Evolutionary conservation across 2,888 invertebrate species (phyloP), one percentile per base, ranked within the genome.

Genomic region (Boloria euphrosyne): DNA sequence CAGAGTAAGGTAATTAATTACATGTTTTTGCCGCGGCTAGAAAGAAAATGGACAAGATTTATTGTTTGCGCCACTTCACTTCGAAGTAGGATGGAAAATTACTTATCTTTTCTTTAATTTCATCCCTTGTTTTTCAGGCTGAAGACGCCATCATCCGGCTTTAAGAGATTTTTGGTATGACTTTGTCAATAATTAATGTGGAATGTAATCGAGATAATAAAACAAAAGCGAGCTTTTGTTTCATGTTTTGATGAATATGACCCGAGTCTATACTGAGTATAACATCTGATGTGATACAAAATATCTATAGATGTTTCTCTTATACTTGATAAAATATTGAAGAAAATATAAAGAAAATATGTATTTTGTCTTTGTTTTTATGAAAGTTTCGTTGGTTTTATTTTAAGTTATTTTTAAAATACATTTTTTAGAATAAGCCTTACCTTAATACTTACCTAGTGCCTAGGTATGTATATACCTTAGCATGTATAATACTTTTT

Each of bases 1-100:
- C 76, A 78, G 78, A 81, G 81, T 80, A 78, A 78, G 83, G 87
- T 86, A 88, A 89, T 88, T 89, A 89, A 89, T 89, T 85, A 86
- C 87, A 82, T 81, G 85, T 88, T 88, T 89, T 89, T 88, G 87
- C 84, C 85, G 80, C 78, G 84, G 83, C 67, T 65, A 66, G 68
- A 62, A 72, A 71, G 72, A 71, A 72, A 87, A 83, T 81, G 78
- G 81, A 76, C 78, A 86, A 89, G 89, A 90, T 90, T 90, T 89
- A 90, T 89, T 79, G 83, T 85, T 81, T 76, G 81, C 81, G 81
- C 80, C 83, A 77, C 75, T 76, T 84, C 83, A 84, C 84, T 84
- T 74, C 81, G 77, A 78, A 79, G 81, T 78, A 57, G 57, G 71
- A 68, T 62, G 71, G 70, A 63, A 68, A 70, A 71, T 71, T 70